A percentile compares a stretch with the other conserved stretches of the same genome.
These are phyloP conservation scores for Myopa tessellatipennis DNA, from an alignment of 2,888 invertebrate species.

Conservation along the genomic window DNA sequence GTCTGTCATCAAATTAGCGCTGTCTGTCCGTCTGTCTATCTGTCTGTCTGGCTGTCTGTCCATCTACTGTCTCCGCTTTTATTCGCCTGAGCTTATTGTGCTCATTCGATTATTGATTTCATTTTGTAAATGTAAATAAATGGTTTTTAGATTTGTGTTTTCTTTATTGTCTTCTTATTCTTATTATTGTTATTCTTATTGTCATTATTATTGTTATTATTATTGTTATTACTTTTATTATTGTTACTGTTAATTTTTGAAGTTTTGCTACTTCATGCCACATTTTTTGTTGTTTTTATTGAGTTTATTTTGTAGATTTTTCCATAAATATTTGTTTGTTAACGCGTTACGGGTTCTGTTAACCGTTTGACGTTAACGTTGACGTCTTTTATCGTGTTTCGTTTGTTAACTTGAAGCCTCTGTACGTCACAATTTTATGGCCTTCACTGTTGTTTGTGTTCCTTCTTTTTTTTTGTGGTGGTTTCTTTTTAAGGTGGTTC, in stretches of 20 bases:
- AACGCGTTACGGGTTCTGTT: not conserved
- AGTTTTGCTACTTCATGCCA: too few relatives aligned
- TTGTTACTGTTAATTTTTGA: too few relatives aligned
- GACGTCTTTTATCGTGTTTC: not conserved
- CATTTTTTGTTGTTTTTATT: too few relatives aligned
- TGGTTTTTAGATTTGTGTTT: not conserved
- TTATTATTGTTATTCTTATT: too few relatives aligned
- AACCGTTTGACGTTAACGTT: not conserved
- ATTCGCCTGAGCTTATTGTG: not conserved
- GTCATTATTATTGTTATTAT: too few relatives aligned
- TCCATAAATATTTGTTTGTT: not conserved
- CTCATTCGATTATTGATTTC: not conserved
- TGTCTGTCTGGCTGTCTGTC: not conserved
- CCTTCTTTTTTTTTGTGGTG: not conserved
- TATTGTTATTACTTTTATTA: too few relatives aligned
- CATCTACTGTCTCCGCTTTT: not conserved
- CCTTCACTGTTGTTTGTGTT: not conserved
- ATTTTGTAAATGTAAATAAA: not conserved
- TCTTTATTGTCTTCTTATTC: not conserved
- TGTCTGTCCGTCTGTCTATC: constrained; percentile 16
- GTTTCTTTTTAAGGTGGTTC: constrained; percentile 5
- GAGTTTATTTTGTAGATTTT: not conserved
- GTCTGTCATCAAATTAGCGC: not conserved
- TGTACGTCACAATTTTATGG: constrained; percentile 6
- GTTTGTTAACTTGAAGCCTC: not conserved